Base-by-base conservation (phyloP, 2,888 invertebrate species). In the Eupithecia insigniata region DNA sequence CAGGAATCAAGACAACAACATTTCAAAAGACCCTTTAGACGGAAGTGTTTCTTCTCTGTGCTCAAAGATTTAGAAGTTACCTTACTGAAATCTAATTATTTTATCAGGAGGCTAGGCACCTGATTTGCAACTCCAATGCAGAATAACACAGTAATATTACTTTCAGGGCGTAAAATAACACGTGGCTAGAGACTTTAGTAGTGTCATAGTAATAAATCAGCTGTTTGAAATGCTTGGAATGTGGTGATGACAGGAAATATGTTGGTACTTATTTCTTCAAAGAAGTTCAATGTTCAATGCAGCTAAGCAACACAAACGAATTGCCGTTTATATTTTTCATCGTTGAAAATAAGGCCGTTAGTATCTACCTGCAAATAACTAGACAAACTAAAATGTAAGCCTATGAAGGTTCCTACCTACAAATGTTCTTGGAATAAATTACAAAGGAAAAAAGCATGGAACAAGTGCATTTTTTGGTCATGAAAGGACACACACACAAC, bases 301-400 rank as follows among this genome's bases (percentile, higher is more conserved):
- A n/a, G n/a, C n/a, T n/a, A n/a, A n/a, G n/a, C 22, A 12, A 2
- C 26, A 55, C 22, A 22, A 22, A 22, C 22, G 36, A 34, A 22
- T 67, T 43, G 66, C 51, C 61, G 72, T 66, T 61, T 12, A n/a
- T n/a, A 43, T 46, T 22, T 60, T 28, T 68, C 22, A 51, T n/a
- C 58, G 67, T 70, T 58, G 66, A 68, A 70, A 68, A 36, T 46
- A 8, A 65, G 67, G 67, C 65, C 46, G 69, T 71, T 74, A 60
- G 32, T 18, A 36, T 58, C 66, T 75, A 73, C 75, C 75, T 77
- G 60, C 71, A 70, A 60, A 36, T 64, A 26, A 18, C 12, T 12
- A n/a, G 2, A 64, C 28, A 30, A 60, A 30, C 28, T 30, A 30
- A 30, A 30, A 60, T 18, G 8, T 18, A 30, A 18, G 16, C 60